Evolutionary conservation across 2,888 invertebrate genomes (phyloP).

Genomic region (Spatulosminthurus flaviceps): DNA sequence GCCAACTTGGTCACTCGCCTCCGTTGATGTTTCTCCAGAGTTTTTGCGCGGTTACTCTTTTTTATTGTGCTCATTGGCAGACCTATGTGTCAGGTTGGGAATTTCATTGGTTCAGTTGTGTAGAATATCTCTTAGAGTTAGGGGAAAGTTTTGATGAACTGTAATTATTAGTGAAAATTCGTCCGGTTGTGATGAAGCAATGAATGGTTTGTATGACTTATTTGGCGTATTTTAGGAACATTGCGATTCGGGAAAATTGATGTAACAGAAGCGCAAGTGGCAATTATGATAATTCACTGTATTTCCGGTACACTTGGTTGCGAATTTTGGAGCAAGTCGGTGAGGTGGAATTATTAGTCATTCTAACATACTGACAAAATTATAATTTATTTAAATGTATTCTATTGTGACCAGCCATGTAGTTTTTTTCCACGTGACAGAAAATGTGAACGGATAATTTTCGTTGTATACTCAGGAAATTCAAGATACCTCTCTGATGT

Average conservation of each 20-base stretch:
- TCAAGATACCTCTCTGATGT: too few relatives aligned
- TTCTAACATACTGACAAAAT: neutral
- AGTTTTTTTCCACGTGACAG: neutral
- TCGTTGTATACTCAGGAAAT: too few relatives aligned
- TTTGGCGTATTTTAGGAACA: slow-evolving; percentile 70
- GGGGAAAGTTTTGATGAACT: too few relatives aligned
- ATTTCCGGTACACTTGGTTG: slow-evolving; percentile 88
- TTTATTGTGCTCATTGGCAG: slow-evolving; percentile 99
- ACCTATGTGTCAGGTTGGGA: slow-evolving; percentile 93
- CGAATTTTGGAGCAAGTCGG: slow-evolving; percentile 83
- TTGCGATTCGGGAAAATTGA: slow-evolving; percentile 90
- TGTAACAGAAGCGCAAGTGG: slow-evolving; percentile 97
- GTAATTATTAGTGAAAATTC: too few relatives aligned
- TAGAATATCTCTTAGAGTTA: too few relatives aligned
- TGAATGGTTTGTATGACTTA: neutral
- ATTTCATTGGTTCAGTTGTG: too few relatives aligned
- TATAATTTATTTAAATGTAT: neutral
- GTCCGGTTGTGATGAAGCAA: too few relatives aligned
- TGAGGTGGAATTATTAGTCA: slow-evolving; percentile 64
- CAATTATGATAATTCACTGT: slow-evolving; percentile 87
- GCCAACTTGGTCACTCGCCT: slow-evolving; percentile 90
- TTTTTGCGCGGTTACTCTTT: slow-evolving; percentile 92
- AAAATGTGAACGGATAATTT: too few relatives aligned
- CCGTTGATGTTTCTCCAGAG: slow-evolving; percentile 96
- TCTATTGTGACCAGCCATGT: neutral